These are phyloP conservation scores for Talpa occidentalis DNA, from an alignment of 2,113 vertebrate species.

Conservation along the genomic window DNA sequence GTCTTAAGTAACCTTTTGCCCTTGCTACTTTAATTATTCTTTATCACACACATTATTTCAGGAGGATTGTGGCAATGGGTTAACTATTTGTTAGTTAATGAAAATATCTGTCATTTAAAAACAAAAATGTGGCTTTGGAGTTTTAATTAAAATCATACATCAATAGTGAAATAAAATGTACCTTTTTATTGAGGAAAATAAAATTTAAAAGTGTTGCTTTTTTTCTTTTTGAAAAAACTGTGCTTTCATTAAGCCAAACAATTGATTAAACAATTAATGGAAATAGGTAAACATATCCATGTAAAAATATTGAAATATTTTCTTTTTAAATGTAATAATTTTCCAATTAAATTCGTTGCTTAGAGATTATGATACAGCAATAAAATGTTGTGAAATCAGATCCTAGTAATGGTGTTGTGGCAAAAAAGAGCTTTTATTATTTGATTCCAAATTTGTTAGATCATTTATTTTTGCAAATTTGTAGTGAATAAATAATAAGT, in stretches of 20 bases:
- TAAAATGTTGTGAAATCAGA: not conserved
- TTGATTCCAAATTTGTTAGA: conserved; percentile 29
- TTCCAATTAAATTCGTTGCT: conserved; percentile 39
- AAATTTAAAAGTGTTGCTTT: conserved; percentile 44
- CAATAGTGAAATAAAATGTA: conserved; percentile 69
- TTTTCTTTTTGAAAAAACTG: conserved; percentile 39
- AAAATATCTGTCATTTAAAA: conserved; percentile 78
- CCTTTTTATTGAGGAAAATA: conserved; percentile 56
- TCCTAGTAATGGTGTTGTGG: not conserved
- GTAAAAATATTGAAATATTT: conserved; percentile 47
- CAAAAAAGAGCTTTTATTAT: not conserved
- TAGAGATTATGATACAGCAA: not conserved
- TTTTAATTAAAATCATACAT: conserved; percentile 71
- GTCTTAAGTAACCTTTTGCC: conserved; percentile 83
- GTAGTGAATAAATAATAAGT: conserved; percentile 7
- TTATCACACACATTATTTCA: conserved; percentile 79
- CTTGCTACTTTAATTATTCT: conserved; percentile 82
- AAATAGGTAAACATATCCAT: not conserved
- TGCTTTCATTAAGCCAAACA: not conserved
- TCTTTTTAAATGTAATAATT: conserved; percentile 49
- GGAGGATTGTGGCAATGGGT: conserved; percentile 74
- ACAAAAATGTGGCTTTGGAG: conserved; percentile 65
- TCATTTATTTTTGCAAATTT: not conserved
- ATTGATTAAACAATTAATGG: not conserved
- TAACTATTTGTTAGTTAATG: conserved; percentile 84